Evolutionary conservation across 2,113 vertebrate genomes (phyloP).

Genomic region (Protobothrops flavoviridis): DNA sequence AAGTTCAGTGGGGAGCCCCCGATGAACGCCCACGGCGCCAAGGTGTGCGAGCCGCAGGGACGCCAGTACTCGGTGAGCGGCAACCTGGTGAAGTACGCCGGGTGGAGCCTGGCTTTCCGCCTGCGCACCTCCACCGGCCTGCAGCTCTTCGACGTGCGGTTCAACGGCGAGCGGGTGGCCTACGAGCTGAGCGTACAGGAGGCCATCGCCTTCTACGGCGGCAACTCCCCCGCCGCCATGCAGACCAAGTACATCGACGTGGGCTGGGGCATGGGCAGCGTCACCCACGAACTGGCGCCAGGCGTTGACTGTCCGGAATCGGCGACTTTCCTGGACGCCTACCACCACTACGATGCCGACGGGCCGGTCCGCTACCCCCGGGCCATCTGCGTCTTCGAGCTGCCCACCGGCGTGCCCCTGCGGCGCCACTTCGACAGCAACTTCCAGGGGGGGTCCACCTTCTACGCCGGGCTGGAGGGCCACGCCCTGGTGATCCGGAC

Average conservation of each 20-base stretch:
- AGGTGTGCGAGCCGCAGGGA: conserved; percentile 79
- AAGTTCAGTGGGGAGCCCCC: conserved; percentile 58
- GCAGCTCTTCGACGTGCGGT: conserved; percentile 85
- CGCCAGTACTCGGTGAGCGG: conserved; percentile 72
- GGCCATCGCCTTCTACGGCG: conserved; percentile 84
- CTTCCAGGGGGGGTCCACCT: conserved; percentile 79
- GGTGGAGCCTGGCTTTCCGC: conserved; percentile 87
- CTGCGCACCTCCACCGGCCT: conserved; percentile 82
- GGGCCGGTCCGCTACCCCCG: conserved; percentile 71
- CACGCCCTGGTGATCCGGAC: conserved; percentile 83
- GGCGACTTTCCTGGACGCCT: conserved; percentile 78
- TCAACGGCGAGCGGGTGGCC: conserved; percentile 80
- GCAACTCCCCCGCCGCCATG: conserved; percentile 84
- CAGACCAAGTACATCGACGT: conserved; percentile 89
- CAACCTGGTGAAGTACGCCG: conserved; percentile 80
- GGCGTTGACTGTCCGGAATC: conserved; percentile 88
- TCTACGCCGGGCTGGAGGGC: conserved; percentile 83
- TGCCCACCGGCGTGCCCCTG: conserved; percentile 80
- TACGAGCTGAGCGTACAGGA: conserved; percentile 91
- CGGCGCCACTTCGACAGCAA: conserved; percentile 84
- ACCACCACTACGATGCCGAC: conserved; percentile 82
- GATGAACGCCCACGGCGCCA: conserved; percentile 68
- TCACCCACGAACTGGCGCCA: conserved; percentile 77
- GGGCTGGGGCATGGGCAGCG: conserved; percentile 85
- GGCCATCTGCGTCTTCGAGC: conserved; percentile 88